Percentiles rank a stretch among this genome's conserved stretches.
Evolutionary conservation across 2,113 vertebrate species (phyloP).

Genomic region (Malaclemys terrapin): DNA sequence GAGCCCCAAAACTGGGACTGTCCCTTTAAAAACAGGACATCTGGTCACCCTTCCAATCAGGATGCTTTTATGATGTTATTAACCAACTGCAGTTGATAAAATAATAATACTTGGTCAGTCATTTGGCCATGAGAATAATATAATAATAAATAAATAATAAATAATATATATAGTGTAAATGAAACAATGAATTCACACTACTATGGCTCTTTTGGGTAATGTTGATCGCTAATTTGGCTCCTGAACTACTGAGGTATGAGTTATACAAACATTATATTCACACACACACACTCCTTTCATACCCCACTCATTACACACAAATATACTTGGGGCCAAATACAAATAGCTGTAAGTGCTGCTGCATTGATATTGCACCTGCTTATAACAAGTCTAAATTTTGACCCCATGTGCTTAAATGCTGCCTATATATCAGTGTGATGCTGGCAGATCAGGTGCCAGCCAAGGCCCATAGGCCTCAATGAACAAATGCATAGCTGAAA

Average conservation of each 20-base stretch:
- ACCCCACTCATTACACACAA: no score
- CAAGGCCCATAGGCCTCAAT: not conserved
- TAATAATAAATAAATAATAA: not conserved
- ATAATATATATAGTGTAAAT: not conserved
- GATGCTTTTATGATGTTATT: not conserved
- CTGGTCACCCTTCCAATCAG: not conserved
- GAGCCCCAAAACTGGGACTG: no score
- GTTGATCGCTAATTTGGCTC: not conserved
- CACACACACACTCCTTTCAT: no score
- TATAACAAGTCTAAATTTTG: not conserved
- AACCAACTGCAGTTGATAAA: not conserved
- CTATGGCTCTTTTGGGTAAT: no score
- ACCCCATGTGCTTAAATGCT: constrained; percentile 17
- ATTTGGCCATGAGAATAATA: not conserved
- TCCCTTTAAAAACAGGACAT: no score
- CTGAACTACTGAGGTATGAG: no score
- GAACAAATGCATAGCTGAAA: not conserved
- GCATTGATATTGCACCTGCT: not conserved
- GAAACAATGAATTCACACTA: no score
- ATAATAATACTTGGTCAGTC: not conserved
- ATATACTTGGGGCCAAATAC: not conserved
- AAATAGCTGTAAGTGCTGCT: not conserved
- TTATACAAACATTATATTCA: no score
- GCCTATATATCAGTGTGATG: not conserved
- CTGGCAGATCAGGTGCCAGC: not conserved